A percentile compares a stretch with the other conserved stretches of the same genome.
Conservation (phyloP, 2,797 vertebrate species). For the Leucoraja ocellata region DNA sequence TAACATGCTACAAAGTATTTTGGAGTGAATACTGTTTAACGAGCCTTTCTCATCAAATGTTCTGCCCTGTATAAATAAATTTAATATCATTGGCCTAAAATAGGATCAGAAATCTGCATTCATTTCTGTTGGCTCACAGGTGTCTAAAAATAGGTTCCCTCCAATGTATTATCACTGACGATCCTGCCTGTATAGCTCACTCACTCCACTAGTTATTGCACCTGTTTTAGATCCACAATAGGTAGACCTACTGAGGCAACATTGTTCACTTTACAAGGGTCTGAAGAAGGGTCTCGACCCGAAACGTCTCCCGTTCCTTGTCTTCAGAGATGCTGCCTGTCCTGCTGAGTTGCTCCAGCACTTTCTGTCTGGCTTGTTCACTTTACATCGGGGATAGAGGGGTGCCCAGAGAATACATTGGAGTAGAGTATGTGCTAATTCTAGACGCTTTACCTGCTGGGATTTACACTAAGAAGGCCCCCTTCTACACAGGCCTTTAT, state of each 20-base stretch:
- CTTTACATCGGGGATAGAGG: too few species aligned
- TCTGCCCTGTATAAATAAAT: background rate
- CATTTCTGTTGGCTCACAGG: background rate
- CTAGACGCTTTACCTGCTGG: too few species aligned
- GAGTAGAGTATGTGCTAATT: too few species aligned
- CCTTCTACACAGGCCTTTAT: too few species aligned
- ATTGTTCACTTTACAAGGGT: background rate
- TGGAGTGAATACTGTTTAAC: background rate
- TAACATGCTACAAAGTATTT: background rate
- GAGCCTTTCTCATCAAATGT: background rate
- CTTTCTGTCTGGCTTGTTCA: too few species aligned
- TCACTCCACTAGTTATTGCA: background rate
- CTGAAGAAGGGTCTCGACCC: too few species aligned
- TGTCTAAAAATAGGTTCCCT: background rate
- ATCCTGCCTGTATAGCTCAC: background rate
- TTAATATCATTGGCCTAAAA: background rate
- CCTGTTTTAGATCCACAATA: background rate
- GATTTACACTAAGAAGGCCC: too few species aligned
- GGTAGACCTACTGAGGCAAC: background rate
- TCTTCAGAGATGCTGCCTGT: too few species aligned
- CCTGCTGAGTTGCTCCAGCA: too few species aligned
- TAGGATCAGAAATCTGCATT: background rate
- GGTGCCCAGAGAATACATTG: too few species aligned
- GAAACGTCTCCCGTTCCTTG: too few species aligned
- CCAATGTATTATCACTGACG: background rate